Evolutionary conservation across 1,140 invertebrate species (phyloP).

Genomic region (Macrostomum lignano): DNA sequence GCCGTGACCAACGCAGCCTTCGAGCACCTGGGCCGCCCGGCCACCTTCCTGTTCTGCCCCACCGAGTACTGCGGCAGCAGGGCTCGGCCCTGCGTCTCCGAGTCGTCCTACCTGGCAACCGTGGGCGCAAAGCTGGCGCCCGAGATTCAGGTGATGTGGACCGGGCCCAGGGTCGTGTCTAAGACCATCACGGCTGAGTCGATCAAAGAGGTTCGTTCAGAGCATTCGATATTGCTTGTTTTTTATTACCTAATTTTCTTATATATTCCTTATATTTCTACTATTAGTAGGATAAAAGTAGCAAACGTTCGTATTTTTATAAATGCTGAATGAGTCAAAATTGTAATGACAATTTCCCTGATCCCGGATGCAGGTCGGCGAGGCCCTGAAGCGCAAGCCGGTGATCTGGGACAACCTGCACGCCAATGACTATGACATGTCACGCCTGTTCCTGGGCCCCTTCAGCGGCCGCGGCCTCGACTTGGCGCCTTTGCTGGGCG

Average conservation of each 20-base stretch:
- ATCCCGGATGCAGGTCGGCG: too few relatives aligned
- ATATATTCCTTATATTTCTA: too few relatives aligned
- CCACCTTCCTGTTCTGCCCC: constrained; percentile 64
- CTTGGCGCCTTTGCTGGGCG: constrained; percentile 49
- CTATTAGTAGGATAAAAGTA: too few relatives aligned
- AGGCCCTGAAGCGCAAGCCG: constrained; percentile 55
- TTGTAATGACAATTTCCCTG: too few relatives aligned
- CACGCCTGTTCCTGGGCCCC: constrained; percentile 67
- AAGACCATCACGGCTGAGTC: constrained; percentile 57
- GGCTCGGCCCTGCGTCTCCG: constrained; percentile 41
- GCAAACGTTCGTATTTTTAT: too few relatives aligned
- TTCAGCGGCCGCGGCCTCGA: constrained; percentile 71
- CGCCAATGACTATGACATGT: constrained; percentile 95
- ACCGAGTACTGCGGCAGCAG: constrained; percentile 85
- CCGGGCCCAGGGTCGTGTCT: constrained; percentile 73
- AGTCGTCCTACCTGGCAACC: constrained; percentile 77
- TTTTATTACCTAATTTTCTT: too few relatives aligned
- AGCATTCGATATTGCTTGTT: too few relatives aligned
- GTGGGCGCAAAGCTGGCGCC: too few relatives aligned
- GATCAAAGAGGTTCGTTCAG: constrained; percentile 65
- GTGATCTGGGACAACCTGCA: constrained; percentile 99
- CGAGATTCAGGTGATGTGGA: constrained; percentile 90
- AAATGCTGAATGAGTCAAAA: too few relatives aligned
- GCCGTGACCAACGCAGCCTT: constrained; percentile 89
- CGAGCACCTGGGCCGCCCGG: constrained; percentile 57